Base-by-base conservation (phyloP, 2,797 vertebrate species). In the Neosilurus mollespiculum region DNA sequence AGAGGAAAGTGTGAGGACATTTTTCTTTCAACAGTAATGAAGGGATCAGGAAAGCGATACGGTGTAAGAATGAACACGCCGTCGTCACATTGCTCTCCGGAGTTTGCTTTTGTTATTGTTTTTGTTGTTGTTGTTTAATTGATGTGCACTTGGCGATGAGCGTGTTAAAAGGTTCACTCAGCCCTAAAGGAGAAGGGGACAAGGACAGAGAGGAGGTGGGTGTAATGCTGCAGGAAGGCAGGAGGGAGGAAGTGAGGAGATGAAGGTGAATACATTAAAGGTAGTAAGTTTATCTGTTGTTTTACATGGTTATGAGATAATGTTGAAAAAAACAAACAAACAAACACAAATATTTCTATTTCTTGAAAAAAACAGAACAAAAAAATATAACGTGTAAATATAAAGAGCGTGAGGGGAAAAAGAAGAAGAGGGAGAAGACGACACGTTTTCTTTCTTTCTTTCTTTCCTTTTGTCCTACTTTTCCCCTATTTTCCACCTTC, bases 21-120 rank as follows among this genome's bases (percentile, higher is more conserved):
- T 69, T 49, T 49, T n/a, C 30, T 49, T 49, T n/a, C 30, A 16
- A 20, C 8, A 37, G 1, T 67, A 20, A 67, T n/a, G 10, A 49
- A 49, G 37, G 20, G 6, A n/a, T n/a, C 37, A 49, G 37, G 37
- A 49, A 66, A 34, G 20, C 30, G 37, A 10, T 34, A 37, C 11
- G 61, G 61, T 79, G 77, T 65, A 53, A 12, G 7, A 61, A n/a
- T 18, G 9, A 15, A 77, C 76, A 82, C 34, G n/a, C 83, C 43
- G 64, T 20, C 65, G 54, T 73, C 80, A 22, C 82, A 69, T n/a
- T 24, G 78, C 65, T 53, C 67, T 70, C 67, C 12, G 37, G 37
- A n/a, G 43, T 72, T 3, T 20, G 18, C 34, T 18, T 66, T 30
- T 15, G 1, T 65, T 2, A 0, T 65, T 15, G 5, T 30, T 24